These are phyloP conservation scores for Lagodon rhomboides DNA, from an alignment of 2,797 vertebrate genomes.

Conservation along the genomic window DNA sequence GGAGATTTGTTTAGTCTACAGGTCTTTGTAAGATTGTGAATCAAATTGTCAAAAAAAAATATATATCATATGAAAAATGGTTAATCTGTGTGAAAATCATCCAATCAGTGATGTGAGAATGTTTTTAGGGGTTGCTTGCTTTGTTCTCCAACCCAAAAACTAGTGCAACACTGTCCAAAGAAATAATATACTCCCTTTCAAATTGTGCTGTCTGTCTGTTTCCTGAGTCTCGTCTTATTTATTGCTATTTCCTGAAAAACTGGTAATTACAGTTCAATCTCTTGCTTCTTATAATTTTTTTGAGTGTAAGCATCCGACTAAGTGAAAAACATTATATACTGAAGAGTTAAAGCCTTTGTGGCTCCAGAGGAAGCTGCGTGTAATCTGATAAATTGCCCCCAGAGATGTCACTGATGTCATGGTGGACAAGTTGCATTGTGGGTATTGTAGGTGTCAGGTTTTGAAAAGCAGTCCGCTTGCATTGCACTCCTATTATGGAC, in stretches of 20 bases:
- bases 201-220: constrained; percentile 42
- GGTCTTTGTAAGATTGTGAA: constrained; percentile 61
- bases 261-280: not conserved
- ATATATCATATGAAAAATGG: constrained; percentile 35
- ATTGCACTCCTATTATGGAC: too few relatives aligned
- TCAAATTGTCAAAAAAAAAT: constrained; percentile 38
- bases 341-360: not conserved
- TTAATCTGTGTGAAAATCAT: constrained; percentile 42
- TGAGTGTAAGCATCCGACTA: not conserved
- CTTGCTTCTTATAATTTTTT: not conserved
- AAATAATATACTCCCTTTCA: constrained; percentile 62
- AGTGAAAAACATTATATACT: not conserved
- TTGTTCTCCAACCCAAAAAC: constrained; percentile 47
- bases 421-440: too few relatives aligned
- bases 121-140: constrained; percentile 45
- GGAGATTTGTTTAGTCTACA: constrained; percentile 63
- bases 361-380: too few relatives aligned
- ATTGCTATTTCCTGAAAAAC: constrained; percentile 23
- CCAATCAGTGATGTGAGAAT: constrained; percentile 23
- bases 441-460: too few relatives aligned
- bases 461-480: too few relatives aligned
- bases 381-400: too few relatives aligned
- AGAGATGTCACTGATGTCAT: too few relatives aligned
- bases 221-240: constrained; percentile 29
- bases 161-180: constrained; percentile 61